Evolutionary conservation across 2,797 vertebrate genomes (phyloP).

Genomic region (Manis pentadactyla): DNA sequence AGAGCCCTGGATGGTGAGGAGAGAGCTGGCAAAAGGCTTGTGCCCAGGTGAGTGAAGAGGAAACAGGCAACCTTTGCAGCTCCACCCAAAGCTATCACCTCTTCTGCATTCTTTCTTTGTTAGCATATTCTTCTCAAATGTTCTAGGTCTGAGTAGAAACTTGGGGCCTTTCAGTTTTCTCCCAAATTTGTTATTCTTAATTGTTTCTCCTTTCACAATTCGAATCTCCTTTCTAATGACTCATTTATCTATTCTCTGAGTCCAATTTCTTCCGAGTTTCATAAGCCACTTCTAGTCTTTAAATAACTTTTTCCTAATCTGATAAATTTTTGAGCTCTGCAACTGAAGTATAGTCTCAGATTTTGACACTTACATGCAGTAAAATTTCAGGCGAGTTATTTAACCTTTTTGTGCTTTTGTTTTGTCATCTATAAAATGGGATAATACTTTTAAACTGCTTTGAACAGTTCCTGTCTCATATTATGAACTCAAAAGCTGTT

Average conservation of each 20-base stretch:
- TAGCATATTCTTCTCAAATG: not conserved
- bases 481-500: not conserved
- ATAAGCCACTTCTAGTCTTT: not conserved
- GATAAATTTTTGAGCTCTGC: not conserved
- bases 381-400: conserved; percentile 1
- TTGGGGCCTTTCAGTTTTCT: not conserved
- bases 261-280: not conserved
- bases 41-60: conserved; percentile 73
- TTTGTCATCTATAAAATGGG: not conserved
- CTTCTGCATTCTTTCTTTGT: not conserved
- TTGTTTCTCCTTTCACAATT: not conserved
- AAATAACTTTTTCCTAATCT: conserved; percentile 21
- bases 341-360: conserved; percentile 6
- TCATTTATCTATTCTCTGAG: conserved; percentile 40
- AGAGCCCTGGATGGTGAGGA: conserved; percentile 76
- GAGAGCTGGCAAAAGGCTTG: conserved; percentile 43
- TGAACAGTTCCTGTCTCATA: not conserved
- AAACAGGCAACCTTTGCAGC: not conserved
- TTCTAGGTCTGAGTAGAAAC: not conserved
- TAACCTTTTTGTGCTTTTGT: not conserved
- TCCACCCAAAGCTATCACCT: not conserved
- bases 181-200: not conserved
- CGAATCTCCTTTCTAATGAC: not conserved
- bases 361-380: not conserved
- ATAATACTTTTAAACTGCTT: conserved; percentile 16